These are phyloP conservation scores for Stratiolaelaps scimitus DNA, from an alignment of 1,140 invertebrate genomes.

Conservation along the genomic window DNA sequence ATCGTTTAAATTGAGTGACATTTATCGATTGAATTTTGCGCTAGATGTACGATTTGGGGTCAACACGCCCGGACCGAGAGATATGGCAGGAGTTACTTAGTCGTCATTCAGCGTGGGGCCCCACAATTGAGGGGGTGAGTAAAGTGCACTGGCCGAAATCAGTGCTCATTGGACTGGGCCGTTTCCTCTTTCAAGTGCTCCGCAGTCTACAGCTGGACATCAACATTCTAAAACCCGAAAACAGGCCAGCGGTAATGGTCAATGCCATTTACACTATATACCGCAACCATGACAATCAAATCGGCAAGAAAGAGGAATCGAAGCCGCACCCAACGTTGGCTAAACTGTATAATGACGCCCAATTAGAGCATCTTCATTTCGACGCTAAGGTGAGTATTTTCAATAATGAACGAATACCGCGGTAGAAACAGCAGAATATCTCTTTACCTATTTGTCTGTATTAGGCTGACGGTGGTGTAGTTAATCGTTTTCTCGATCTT, in stretches of 20 bases:
- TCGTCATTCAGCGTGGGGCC: conserved; percentile 9
- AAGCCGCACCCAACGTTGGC: conserved; percentile 65
- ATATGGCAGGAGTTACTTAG: background rate
- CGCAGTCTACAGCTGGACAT: conserved; percentile 65
- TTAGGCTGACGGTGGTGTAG: too few relatives aligned
- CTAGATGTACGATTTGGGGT: too few relatives aligned
- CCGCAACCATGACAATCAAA: conserved; percentile 34
- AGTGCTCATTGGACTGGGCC: conserved; percentile 53
- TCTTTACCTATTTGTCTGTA: too few relatives aligned
- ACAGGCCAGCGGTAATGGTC: conserved; percentile 45
- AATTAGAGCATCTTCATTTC: conserved; percentile 55
- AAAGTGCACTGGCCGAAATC: conserved; percentile 51
- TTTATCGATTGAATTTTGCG: too few relatives aligned
- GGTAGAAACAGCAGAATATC: too few relatives aligned
- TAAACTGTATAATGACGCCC: conserved; percentile 53
- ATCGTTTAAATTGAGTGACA: too few relatives aligned
- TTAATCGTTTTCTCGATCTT: too few relatives aligned
- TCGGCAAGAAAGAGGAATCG: conserved; percentile 51
- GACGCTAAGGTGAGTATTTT: conserved; percentile 42
- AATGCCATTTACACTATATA: conserved; percentile 65
- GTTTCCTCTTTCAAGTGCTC: conserved; percentile 74
- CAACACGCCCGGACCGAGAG: background rate
- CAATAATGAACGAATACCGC: too few relatives aligned
- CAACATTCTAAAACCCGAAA: conserved; percentile 50
- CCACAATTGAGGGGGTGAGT: conserved; percentile 44